Evolutionary conservation across 2,113 vertebrate genomes (phyloP).

Genomic region (Petrocephalus microphthalmus): DNA sequence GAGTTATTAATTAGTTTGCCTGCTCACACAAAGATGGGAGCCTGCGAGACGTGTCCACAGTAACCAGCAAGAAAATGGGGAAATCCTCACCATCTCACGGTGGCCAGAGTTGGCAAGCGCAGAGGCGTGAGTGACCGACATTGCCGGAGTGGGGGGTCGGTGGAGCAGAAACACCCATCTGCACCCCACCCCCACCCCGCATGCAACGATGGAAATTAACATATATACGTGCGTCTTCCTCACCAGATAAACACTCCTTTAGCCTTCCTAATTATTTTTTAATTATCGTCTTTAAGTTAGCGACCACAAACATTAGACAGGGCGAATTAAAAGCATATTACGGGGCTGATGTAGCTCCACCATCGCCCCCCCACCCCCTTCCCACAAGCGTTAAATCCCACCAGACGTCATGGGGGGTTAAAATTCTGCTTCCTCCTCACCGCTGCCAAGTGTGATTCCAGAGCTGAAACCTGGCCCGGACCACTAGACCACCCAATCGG

Average conservation of each 20-base stretch:
- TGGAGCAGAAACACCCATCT: slow-evolving; percentile 79
- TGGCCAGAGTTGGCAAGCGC: slow-evolving; percentile 78
- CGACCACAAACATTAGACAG: slow-evolving; percentile 57
- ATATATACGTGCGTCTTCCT: slow-evolving; percentile 76
- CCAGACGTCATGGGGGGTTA: not conserved
- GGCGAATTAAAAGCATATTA: slow-evolving; percentile 42
- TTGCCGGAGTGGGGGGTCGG: slow-evolving; percentile 69
- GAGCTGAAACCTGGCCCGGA: not conserved
- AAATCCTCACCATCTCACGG: slow-evolving; percentile 89
- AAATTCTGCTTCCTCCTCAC: not conserved
- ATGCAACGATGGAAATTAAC: slow-evolving; percentile 83
- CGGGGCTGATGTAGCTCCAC: slow-evolving; percentile 1
- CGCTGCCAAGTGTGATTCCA: not conserved
- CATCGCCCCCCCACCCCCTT: slow-evolving; percentile 13
- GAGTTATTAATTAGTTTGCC: slow-evolving; percentile 97
- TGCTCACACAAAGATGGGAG: slow-evolving; percentile 84
- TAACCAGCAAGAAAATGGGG: slow-evolving; percentile 82
- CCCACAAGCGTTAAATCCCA: not conserved
- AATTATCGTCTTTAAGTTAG: slow-evolving; percentile 68
- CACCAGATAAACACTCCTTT: slow-evolving; percentile 73
- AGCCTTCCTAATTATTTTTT: slow-evolving; percentile 79
- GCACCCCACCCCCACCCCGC: slow-evolving; percentile 74
- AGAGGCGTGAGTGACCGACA: slow-evolving; percentile 73
- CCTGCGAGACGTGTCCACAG: slow-evolving; percentile 83
- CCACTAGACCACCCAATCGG: not conserved